phyloP scores from a whole-genome alignment of 1,140 invertebrate species.

The Heliconius nattereri region DNA sequence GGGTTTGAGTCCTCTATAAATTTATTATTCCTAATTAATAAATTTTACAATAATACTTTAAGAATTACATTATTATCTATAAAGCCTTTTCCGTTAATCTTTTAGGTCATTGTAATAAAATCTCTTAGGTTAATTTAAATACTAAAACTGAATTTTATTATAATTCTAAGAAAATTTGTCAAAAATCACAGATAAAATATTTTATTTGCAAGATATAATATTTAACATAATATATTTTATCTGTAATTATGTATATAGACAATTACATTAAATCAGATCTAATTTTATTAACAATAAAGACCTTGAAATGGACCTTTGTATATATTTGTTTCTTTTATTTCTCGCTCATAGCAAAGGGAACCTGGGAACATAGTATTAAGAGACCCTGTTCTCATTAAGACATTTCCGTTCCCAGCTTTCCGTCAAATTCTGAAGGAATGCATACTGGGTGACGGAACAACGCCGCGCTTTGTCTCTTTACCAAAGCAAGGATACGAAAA shows the following conservation, averaged over 20 bases:
- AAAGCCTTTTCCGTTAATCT: not conserved
- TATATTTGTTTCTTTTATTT: not conserved
- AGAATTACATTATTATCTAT: not conserved
- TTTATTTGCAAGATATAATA: not conserved
- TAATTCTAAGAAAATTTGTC: not conserved
- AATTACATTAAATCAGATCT: not conserved
- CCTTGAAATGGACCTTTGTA: not conserved
- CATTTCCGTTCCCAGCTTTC: too few species aligned
- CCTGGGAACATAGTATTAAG: too few species aligned
- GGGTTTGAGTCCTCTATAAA: too few species aligned
- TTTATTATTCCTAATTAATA: too few species aligned
- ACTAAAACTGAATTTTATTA: not conserved
- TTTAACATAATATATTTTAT: not conserved
- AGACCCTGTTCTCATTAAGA: too few species aligned
- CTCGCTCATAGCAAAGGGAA: not conserved
- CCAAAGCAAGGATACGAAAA: too few species aligned
- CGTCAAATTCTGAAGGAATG: too few species aligned
- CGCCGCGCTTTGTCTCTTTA: too few species aligned
- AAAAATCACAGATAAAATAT: not conserved
- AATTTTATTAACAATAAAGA: slow-evolving; percentile 2
- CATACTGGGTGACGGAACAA: too few species aligned
- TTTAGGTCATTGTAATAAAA: not conserved
- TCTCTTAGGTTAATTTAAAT: not conserved
- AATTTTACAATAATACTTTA: not conserved
- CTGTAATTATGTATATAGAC: not conserved